phyloP scores from a whole-genome alignment of 1,140 invertebrate species.

The Leptinotarsa undecemlineata region DNA sequence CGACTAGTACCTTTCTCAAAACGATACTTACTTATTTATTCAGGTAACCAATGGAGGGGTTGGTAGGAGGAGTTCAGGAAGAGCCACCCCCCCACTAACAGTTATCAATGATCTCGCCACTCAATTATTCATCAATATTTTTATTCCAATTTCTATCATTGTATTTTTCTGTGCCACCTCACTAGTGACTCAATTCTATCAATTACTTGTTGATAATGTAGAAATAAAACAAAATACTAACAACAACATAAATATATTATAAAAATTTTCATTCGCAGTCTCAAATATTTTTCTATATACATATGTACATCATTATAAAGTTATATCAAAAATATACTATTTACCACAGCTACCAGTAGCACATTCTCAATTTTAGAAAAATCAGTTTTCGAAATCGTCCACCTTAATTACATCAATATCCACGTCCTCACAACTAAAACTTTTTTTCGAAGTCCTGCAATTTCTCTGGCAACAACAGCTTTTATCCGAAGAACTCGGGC shows the following conservation, averaged over 20 bases:
- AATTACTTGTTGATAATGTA: too few species aligned
- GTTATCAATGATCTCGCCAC: too few species aligned
- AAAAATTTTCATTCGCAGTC: neutral
- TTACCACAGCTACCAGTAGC: neutral
- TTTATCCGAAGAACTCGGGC: neutral
- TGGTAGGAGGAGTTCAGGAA: too few species aligned
- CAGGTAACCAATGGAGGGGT: too few species aligned
- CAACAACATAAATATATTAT: constrained; percentile 3
- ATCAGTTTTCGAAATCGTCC: constrained; percentile 36
- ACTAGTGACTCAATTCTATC: too few species aligned
- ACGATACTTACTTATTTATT: too few species aligned
- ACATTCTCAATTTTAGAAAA: neutral
- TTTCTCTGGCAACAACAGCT: constrained; percentile 48
- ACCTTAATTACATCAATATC: constrained; percentile 52
- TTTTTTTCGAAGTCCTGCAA: constrained; percentile 40
- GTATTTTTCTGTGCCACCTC: too few species aligned
- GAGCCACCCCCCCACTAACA: too few species aligned
- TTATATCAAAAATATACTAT: constrained; percentile 17
- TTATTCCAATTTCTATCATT: too few species aligned
- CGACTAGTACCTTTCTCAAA: too few species aligned
- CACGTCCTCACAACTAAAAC: constrained; percentile 46
- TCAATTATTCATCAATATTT: too few species aligned
- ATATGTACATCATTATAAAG: neutral
- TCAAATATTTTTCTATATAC: neutral
- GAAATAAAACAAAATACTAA: neutral